phyloP scores from a whole-genome alignment of 2,113 vertebrate species.

The Crotalus helleri region DNA sequence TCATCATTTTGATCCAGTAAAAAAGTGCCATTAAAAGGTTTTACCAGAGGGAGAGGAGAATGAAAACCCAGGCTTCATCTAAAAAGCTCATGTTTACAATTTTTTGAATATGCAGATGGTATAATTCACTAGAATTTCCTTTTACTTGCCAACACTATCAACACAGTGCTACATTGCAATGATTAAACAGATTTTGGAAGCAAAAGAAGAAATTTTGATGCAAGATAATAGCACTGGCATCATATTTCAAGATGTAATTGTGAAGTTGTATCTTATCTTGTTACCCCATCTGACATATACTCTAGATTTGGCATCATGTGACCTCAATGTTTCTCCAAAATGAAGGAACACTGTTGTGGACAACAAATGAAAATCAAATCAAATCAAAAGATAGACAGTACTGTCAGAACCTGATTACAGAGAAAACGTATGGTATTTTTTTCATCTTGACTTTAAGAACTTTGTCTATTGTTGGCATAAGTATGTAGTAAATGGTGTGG shows the following conservation, averaged over 20 bases:
- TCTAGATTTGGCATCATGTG: background rate
- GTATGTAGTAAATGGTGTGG: background rate
- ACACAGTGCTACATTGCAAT: background rate
- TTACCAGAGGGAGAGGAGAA: background rate
- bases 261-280: background rate
- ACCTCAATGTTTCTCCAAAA: background rate
- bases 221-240: background rate
- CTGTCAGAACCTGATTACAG: background rate
- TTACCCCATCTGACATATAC: background rate
- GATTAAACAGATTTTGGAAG: background rate
- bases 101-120: background rate
- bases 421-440: background rate
- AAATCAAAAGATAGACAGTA: background rate
- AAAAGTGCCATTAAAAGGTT: background rate
- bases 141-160: background rate
- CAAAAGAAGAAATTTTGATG: background rate
- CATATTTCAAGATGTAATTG: background rate
- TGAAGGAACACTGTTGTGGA: background rate
- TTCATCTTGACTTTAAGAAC: background rate
- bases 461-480: background rate
- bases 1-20: background rate
- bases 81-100: background rate
- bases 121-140: background rate
- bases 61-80: background rate
- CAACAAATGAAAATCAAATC: background rate